Percentiles rank a stretch among this genome's conserved stretches.
phyloP scores from a whole-genome alignment of 2,797 vertebrate species.

The Neostethus bicornis region DNA sequence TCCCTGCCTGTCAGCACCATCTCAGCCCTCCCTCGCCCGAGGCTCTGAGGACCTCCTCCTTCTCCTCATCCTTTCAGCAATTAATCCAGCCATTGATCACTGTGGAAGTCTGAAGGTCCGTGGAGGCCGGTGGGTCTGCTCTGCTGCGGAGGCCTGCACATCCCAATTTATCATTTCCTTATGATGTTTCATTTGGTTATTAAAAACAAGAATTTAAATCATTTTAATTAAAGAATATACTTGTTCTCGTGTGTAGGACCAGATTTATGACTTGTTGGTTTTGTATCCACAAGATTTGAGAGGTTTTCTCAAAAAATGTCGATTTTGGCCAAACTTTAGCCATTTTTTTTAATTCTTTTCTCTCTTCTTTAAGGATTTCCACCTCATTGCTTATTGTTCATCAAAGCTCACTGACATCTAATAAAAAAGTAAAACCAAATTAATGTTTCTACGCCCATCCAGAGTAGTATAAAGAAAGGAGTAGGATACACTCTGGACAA shows the following conservation, averaged over 20 bases:
- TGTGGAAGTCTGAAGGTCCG: constrained; percentile 63
- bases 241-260: no score
- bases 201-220: not conserved
- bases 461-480: no score
- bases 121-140: constrained; percentile 34
- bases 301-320: not conserved
- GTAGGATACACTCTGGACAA: no score
- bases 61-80: constrained; percentile 68
- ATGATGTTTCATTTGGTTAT: not conserved
- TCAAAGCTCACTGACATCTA: constrained; percentile 29
- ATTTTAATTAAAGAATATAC: constrained; percentile 7
- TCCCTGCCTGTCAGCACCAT: constrained; percentile 79
- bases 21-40: constrained; percentile 76
- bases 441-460: constrained; percentile 35
- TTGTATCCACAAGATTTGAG: no score
- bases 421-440: constrained; percentile 52
- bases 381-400: constrained; percentile 53
- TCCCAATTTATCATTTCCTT: constrained; percentile 6
- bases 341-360: constrained; percentile 52
- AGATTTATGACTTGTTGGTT: no score
- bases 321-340: constrained; percentile 50
- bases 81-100: constrained; percentile 86
- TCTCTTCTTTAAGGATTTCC: constrained; percentile 45
- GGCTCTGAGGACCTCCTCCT: constrained; percentile 62
- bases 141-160: constrained; percentile 21